Conservation (phyloP, 2,888 invertebrate species). For the Drosophila ustulata region DNA sequence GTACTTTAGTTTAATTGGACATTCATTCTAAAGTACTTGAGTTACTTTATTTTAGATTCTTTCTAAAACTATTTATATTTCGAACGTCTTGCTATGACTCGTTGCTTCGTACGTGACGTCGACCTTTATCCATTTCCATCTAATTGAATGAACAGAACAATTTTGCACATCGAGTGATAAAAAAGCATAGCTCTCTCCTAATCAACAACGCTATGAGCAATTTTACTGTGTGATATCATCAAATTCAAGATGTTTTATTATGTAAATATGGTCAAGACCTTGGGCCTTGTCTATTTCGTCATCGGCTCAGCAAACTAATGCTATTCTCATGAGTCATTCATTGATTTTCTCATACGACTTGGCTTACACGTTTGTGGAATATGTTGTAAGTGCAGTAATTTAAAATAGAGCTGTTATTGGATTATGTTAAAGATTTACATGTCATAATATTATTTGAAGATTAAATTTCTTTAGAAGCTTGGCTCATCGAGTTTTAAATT, state of each 20-base stretch:
- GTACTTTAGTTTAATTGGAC: background rate
- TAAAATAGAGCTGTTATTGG: too few relatives aligned
- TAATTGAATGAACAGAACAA: slow-evolving; percentile 19
- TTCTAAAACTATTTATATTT: background rate
- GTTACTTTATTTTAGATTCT: too few relatives aligned
- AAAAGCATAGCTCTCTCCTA: slow-evolving; percentile 11
- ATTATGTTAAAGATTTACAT: too few relatives aligned
- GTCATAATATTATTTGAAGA: background rate
- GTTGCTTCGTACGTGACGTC: background rate
- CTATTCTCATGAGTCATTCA: slow-evolving; percentile 10
- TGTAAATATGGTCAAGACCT: slow-evolving; percentile 52
- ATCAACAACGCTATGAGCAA: slow-evolving; percentile 31
- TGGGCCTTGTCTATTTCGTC: slow-evolving; percentile 24
- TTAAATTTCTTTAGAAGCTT: too few relatives aligned
- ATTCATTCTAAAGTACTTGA: background rate
- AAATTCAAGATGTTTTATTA: slow-evolving; percentile 35
- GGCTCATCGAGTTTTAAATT: too few relatives aligned
- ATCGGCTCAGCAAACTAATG: background rate
- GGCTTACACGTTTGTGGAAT: background rate
- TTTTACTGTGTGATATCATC: slow-evolving; percentile 41
- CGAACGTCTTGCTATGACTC: background rate
- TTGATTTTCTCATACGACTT: slow-evolving; percentile 10
- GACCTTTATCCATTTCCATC: slow-evolving; percentile 6
- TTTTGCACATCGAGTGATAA: slow-evolving; percentile 15
- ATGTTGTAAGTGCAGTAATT: background rate